phyloP scores from a whole-genome alignment of 1,140 invertebrate genomes.

The Drosophila ananassae region DNA sequence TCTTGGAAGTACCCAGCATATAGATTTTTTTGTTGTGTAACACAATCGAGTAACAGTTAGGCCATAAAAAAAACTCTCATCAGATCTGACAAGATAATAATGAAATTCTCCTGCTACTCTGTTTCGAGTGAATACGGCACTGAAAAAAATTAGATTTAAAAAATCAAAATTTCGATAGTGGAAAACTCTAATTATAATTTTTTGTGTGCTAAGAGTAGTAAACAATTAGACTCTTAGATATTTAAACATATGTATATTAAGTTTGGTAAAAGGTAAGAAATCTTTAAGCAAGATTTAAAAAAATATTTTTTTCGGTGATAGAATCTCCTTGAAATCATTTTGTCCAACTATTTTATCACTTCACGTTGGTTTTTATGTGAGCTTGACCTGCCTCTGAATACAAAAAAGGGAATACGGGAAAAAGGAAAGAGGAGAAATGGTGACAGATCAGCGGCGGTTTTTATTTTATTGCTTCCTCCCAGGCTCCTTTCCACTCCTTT shows the following conservation, averaged over 20 bases:
- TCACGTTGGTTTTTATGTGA: constrained; percentile 69
- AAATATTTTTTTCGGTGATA: constrained; percentile 6
- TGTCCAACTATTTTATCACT: constrained; percentile 79
- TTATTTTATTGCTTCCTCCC: constrained; percentile 78
- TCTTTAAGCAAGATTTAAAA: too few relatives aligned
- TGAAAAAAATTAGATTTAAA: not conserved
- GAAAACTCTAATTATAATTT: too few relatives aligned
- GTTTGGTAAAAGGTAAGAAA: not conserved
- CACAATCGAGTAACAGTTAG: constrained; percentile 70
- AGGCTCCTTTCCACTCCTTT: constrained; percentile 24
- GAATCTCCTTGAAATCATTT: constrained; percentile 56
- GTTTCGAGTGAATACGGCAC: constrained; percentile 15
- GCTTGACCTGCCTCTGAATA: constrained; percentile 47
- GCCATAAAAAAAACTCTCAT: constrained; percentile 62
- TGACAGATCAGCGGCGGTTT: constrained; percentile 76
- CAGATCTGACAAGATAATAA: constrained; percentile 69
- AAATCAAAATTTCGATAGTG: too few relatives aligned
- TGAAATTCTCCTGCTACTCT: constrained; percentile 64
- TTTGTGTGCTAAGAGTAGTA: too few relatives aligned
- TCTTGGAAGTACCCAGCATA: constrained; percentile 49
- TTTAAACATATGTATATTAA: too few relatives aligned
- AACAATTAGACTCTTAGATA: too few relatives aligned
- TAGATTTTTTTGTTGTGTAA: constrained; percentile 58
- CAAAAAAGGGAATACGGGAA: constrained; percentile 11
- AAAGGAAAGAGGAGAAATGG: constrained; percentile 36